phyloP scores from a whole-genome alignment of 2,113 vertebrate genomes.

The Asarcornis scutulata region DNA sequence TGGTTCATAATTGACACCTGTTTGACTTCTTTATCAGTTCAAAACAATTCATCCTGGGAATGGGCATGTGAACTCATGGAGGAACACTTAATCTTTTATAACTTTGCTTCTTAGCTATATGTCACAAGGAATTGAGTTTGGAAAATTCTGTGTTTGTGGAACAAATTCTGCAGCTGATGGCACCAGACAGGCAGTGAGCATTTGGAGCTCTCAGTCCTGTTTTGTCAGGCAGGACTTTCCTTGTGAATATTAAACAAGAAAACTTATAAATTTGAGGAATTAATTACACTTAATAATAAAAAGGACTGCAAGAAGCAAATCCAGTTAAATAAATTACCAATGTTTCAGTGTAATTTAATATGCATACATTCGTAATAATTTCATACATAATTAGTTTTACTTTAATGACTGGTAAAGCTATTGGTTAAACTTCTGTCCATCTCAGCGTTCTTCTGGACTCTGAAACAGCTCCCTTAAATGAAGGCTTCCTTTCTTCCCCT shows the following conservation, averaged over 20 bases:
- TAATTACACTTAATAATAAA: neutral
- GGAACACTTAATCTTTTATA: neutral
- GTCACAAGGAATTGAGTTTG: neutral
- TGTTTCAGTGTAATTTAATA: neutral
- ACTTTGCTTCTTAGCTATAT: neutral
- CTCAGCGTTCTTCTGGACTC: neutral
- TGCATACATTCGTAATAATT: neutral
- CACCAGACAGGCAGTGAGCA: neutral
- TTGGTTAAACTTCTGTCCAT: neutral
- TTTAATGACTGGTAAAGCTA: neutral
- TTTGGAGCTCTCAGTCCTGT: neutral
- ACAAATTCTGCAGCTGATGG: neutral
- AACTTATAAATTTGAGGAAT: neutral
- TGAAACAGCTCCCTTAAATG: neutral
- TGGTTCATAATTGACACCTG: constrained; percentile 53
- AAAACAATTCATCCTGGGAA: constrained; percentile 4
- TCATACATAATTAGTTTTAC: neutral
- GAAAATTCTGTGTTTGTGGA: neutral
- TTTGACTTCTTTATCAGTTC: constrained; percentile 47
- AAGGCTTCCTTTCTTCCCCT: neutral
- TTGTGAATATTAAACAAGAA: neutral
- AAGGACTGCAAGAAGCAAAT: neutral
- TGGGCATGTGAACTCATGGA: neutral
- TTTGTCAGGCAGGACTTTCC: neutral
- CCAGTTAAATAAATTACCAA: neutral